Evolutionary conservation across 2,113 vertebrate genomes (phyloP).

Genomic region (Tinamus guttatus): DNA sequence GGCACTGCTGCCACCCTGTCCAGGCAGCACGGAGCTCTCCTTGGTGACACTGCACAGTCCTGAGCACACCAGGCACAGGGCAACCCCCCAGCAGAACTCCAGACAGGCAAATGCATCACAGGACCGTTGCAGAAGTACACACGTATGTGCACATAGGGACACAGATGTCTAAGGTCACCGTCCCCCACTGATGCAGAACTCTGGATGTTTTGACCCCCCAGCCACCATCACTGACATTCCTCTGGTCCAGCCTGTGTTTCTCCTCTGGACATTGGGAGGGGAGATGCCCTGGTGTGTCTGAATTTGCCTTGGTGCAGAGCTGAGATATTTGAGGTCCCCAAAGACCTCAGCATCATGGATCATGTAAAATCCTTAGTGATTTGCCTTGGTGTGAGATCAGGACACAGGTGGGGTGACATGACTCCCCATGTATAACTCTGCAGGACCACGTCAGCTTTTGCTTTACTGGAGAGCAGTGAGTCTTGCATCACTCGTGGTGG

Average conservation of each 20-base stretch:
- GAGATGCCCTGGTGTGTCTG: not conserved
- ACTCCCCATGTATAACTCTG: no score
- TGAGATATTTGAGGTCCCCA: not conserved
- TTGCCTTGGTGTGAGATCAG: not conserved
- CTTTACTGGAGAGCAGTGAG: fast-evolving
- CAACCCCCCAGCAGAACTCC: not conserved
- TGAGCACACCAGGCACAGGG: not conserved
- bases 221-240: not conserved
- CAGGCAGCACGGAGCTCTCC: not conserved
- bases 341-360: no score
- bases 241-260: not conserved
- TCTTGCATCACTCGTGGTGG: not conserved
- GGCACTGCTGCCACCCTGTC: not conserved
- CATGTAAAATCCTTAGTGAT: fast-evolving
- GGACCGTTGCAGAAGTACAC: fast-evolving
- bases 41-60: not conserved
- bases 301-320: not conserved
- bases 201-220: not conserved
- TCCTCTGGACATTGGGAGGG: not conserved
- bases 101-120: fast-evolving
- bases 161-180: no score
- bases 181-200: not conserved
- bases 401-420: no score
- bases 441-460: not conserved
- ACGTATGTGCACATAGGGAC: fast-evolving